Evolutionary conservation across 2,888 invertebrate genomes (phyloP), one percentile per base, ranked within the genome.

Genomic region (Gibbula magus): DNA sequence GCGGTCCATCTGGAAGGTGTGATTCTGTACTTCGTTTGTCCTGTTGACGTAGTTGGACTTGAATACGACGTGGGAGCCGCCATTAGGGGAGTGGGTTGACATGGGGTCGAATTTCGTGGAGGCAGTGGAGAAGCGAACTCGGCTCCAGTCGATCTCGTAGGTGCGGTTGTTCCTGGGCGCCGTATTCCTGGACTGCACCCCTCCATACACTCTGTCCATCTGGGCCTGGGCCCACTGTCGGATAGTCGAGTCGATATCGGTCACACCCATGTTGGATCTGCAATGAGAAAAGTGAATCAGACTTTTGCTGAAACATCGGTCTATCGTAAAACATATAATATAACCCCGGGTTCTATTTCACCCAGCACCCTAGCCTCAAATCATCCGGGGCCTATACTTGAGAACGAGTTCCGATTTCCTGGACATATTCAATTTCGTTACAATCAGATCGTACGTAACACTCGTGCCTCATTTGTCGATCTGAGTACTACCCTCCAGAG

Each of bases 1-100:
- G 3, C 61, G 61, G 29, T 61, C 61, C 61, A 61, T 61, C 29
- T 61, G 61, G 61, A 61, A 61, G 22, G 61, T 61, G 61, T 61
- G 61, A 10, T 61, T 29, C 61, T 61, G 61, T 3, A 61, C 61
- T 29, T 61, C 61, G 29, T 61, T 29, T 22, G 61, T 61, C 29
- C 25, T 61, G 29, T 61, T 61, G 61, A 29, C 61, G 61, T 61
- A 61, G 61, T 61, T 61, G 25, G 61, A 61, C 29, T 25, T 61
- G 61, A 61, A 61, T 13, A 61, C 25, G 1, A 61, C 25, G 16
- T 61, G 61, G 10, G 61, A 61, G 25, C 61, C 29, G 18, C 29
- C 22, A 22, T 20, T 56, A 16, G 7, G 16, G 18, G 16, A 1
- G 0, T 25, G 25, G 29, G n/a, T 5, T 29, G 20, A 25, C 1